Evolutionary conservation across 2,113 vertebrate species (phyloP).

Genomic region (Bettongia penicillata): DNA sequence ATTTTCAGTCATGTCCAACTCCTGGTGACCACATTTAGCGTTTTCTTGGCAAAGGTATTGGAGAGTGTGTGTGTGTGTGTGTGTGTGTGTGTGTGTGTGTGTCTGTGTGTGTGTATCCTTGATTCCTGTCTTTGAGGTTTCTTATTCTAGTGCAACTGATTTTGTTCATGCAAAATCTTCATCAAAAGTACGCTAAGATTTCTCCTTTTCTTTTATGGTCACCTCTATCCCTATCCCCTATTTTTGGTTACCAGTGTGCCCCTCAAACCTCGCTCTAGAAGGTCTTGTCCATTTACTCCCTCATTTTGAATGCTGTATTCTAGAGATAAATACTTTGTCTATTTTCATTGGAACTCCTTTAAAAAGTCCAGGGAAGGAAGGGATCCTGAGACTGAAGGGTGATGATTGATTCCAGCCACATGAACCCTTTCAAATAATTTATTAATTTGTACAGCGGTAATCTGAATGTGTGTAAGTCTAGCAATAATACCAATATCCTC

Average conservation of each 20-base stretch:
- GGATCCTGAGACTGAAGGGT: no score
- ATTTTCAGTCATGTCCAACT: background rate
- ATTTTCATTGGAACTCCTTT: no score
- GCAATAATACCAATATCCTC: background rate
- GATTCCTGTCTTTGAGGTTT: background rate
- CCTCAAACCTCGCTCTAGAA: background rate
- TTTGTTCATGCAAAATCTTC: background rate
- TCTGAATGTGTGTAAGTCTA: no score
- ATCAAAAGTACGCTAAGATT: background rate
- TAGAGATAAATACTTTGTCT: no score
- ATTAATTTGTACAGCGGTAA: no score
- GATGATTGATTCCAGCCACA: no score
- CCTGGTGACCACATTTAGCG: background rate
- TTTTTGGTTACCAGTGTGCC: background rate
- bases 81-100: background rate
- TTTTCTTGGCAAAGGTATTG: background rate
- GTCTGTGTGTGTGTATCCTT: background rate
- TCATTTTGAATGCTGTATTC: background rate
- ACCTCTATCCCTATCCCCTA: background rate
- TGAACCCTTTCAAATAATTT: no score
- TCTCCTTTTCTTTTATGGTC: background rate
- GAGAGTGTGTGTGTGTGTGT: no score
- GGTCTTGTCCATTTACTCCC: background rate
- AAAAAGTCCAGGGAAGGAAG: no score
- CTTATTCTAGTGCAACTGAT: background rate